These are phyloP conservation scores for Capitulum mitella DNA, from an alignment of 2,888 invertebrate genomes.

Conservation along the genomic window DNA sequence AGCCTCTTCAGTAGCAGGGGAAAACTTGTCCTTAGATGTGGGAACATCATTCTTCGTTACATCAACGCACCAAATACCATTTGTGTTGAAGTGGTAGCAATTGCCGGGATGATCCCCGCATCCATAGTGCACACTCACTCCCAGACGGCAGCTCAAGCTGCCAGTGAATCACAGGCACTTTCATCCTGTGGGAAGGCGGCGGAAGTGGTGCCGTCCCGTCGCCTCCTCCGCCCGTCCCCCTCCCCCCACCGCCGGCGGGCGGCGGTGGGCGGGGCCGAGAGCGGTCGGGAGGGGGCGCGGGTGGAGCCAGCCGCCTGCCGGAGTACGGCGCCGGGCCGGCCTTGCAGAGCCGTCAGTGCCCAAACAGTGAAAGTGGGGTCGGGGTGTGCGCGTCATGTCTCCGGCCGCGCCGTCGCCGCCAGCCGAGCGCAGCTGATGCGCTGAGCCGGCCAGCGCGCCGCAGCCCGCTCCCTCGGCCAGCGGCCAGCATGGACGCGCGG, in stretches of 20 bases:
- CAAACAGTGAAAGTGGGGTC: conserved; percentile 13
- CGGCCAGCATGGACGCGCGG: not conserved
- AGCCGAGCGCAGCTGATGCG: not conserved
- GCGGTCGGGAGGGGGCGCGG: not conserved
- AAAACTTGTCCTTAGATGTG: no score
- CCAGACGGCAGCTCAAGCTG: no score
- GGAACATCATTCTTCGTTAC: no score
- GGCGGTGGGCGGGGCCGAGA: not conserved
- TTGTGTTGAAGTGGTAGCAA: no score
- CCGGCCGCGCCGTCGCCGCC: not conserved
- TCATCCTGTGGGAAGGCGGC: no score
- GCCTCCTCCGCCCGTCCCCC: no score
- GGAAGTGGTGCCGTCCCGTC: no score
- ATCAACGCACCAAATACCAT: no score
- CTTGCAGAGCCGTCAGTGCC: conserved; percentile 1
- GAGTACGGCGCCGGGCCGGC: not conserved
- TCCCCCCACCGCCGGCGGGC: not conserved
- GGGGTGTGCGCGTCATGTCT: not conserved
- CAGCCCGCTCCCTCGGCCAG: not conserved
- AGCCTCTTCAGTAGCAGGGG: no score
- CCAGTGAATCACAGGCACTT: no score
- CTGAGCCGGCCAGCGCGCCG: not conserved
- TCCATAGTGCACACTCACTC: no score
- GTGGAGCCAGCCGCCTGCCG: not conserved
- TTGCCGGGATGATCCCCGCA: no score